Evolutionary conservation across 1,140 invertebrate species (phyloP).

Genomic region (Hycleus cichorii): DNA sequence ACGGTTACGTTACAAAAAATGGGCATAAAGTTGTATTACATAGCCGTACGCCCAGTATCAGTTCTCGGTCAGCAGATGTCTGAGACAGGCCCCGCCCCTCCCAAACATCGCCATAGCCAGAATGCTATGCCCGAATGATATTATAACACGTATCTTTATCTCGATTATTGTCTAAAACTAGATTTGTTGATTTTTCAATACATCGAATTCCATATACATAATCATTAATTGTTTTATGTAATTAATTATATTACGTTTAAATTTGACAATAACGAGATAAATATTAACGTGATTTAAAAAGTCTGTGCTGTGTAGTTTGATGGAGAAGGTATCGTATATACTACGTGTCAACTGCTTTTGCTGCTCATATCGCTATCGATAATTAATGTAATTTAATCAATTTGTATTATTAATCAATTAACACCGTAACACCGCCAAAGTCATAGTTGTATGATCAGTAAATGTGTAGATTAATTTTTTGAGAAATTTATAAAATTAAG

Average conservation of each 20-base stretch:
- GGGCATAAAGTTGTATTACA: conserved; percentile 85
- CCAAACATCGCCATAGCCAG: conserved; percentile 36
- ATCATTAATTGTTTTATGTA: background rate
- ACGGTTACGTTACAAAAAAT: conserved; percentile 72
- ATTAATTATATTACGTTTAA: conserved; percentile 1
- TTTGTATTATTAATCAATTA: background rate
- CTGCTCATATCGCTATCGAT: conserved; percentile 36
- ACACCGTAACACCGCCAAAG: background rate
- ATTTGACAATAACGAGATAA: conserved; percentile 27
- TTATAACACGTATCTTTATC: conserved; percentile 9
- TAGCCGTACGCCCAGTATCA: conserved; percentile 72
- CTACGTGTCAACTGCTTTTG: conserved; percentile 33
- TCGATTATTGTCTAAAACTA: conserved; percentile 5
- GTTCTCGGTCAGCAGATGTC: conserved; percentile 71
- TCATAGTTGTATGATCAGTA: conserved; percentile 28
- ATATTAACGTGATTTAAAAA: conserved; percentile 21
- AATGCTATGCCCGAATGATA: conserved; percentile 10
- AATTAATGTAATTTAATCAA: background rate
- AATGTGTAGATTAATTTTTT: conserved; percentile 4
- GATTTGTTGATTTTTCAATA: background rate
- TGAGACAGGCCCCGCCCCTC: conserved; percentile 60
- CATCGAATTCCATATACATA: background rate
- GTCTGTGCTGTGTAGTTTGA: conserved; percentile 41
- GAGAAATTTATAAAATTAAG: conserved; percentile 5
- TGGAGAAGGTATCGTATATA: conserved; percentile 39